A percentile compares a stretch with the other conserved stretches of the same genome.
These are phyloP conservation scores for Propithecus perrieri DNA, from an alignment of 2,797 vertebrate genomes.

Conservation along the genomic window DNA sequence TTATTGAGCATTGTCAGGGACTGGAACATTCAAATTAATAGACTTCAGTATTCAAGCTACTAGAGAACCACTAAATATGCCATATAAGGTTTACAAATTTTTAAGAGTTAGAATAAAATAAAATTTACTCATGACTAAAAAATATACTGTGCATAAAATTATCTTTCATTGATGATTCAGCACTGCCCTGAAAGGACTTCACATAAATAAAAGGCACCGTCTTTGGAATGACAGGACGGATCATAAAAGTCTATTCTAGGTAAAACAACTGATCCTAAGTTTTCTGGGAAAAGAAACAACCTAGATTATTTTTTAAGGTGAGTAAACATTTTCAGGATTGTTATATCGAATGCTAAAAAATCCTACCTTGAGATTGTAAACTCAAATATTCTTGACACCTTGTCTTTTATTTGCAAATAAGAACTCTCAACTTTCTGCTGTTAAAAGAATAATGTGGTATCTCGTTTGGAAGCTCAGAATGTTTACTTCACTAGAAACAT, in stretches of 20 bases:
- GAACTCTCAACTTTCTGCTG: neutral
- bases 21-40: conserved; percentile 49
- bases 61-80: conserved; percentile 11
- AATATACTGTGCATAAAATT: conserved; percentile 14
- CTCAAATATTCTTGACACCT: neutral
- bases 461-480: conserved; percentile 42
- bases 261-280: conserved; percentile 13
- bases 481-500: conserved; percentile 35
- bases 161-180: conserved; percentile 34
- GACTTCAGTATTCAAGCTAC: conserved; percentile 15
- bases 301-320: neutral
- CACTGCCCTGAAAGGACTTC: neutral
- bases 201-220: neutral
- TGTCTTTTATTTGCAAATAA: conserved; percentile 40
- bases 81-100: conserved; percentile 14
- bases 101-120: conserved; percentile 57
- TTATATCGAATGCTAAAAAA: conserved; percentile 28
- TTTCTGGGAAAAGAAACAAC: conserved; percentile 9
- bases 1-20: neutral
- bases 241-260: neutral
- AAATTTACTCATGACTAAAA: conserved; percentile 32
- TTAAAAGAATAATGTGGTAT: conserved; percentile 2
- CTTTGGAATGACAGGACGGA: neutral
- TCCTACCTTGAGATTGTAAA: conserved; percentile 6
- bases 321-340: conserved; percentile 40